phyloP scores from a whole-genome alignment of 2,113 vertebrate genomes.

The Hydropotes inermis region DNA sequence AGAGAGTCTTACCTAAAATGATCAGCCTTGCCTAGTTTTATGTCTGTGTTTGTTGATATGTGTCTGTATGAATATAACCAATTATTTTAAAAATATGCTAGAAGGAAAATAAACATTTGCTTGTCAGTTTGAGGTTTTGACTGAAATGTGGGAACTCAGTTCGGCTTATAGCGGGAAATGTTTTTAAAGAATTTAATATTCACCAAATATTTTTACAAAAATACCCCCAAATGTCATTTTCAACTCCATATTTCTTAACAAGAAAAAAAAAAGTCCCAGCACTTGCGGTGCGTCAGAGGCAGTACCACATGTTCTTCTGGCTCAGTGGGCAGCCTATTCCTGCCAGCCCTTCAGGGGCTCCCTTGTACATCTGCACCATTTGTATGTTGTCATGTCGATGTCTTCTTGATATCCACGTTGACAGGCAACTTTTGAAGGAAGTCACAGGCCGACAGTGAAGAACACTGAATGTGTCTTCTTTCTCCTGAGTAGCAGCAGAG shows the following conservation, averaged over 20 bases:
- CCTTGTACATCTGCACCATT: not conserved
- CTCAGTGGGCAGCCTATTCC: not conserved
- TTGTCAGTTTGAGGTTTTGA: conserved; percentile 54
- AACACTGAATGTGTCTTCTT: not conserved
- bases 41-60: not conserved
- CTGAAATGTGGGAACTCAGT: conserved; percentile 43
- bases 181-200: conserved; percentile 61
- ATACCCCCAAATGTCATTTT: conserved; percentile 2
- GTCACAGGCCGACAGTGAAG: not conserved
- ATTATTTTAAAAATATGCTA: conserved; percentile 31
- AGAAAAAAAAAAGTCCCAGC: not conserved
- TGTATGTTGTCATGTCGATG: not conserved
- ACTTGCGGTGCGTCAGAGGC: fast-evolving
- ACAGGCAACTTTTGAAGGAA: not conserved
- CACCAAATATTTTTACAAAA: conserved; percentile 62
- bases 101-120: conserved; percentile 42
- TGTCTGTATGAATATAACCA: not conserved
- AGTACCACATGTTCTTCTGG: not conserved
- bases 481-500: not conserved
- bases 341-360: not conserved
- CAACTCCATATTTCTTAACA: not conserved
- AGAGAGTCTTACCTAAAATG: not conserved
- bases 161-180: conserved; percentile 10
- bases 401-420: not conserved
- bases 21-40: not conserved